Base-by-base conservation (phyloP, 2,113 vertebrate genomes). In the Nothocercus nigrocapillus region DNA sequence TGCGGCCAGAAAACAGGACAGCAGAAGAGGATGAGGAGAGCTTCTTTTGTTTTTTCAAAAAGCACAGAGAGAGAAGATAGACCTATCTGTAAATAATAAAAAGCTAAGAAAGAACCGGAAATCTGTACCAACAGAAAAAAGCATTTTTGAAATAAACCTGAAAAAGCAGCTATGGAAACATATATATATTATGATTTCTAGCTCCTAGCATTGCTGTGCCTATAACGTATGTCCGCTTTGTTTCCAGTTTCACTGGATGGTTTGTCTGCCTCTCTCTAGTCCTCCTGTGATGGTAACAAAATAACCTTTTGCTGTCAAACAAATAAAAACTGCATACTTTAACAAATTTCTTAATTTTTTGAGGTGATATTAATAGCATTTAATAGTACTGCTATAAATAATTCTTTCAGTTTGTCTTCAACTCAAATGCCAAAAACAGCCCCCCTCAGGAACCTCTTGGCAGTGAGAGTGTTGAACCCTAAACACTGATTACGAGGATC, bases 401-500 rank as follows among this genome's bases (percentile, higher is more conserved):
- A n/a, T 56, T 56, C 32, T 51, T 70, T 69, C 19, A 59, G 11
- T 34, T 7, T 64, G 2, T 51, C 16, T n/a, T 59, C 27, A 40
- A 22, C 14, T 80, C 15, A 69, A 21, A 61, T 21, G 73, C 11
- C 27, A 32, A 20, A 20, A 72, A 42, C 11, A 47, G 67, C 14
- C 18, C 17, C 24, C n/a, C 34, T 64, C 21, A 32, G 13, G 59
- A 24, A 63, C 28, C 15, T 30, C 15, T 45, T 70, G 0, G 0
- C 8, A 77, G 6, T 13, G 2, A 28, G 16, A 79, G 17, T 58
- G 21, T 75, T 89, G 30, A 92, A 58, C 76, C 18, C 69, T 56
- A 6, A 88, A 45, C 47, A 28, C 21, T 85, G 59, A 84, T 70
- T 61, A 80, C 9, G 42, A 64, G 84, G 67, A 89, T 53, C 90